These are phyloP conservation scores for Acipenser oxyrinchus DNA, from an alignment of 2,797 vertebrate genomes.

Conservation along the genomic window DNA sequence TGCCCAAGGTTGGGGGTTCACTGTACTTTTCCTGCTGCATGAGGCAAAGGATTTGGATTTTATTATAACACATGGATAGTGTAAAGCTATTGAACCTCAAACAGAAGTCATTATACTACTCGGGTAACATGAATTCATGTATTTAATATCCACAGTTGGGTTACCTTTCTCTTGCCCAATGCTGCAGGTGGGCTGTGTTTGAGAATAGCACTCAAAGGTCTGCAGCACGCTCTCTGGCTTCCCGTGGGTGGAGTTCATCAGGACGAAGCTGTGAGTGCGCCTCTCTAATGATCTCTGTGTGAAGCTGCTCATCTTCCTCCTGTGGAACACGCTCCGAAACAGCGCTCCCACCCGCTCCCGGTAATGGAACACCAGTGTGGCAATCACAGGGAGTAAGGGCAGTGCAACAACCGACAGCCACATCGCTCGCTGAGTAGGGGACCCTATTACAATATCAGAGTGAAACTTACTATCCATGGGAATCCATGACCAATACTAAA, in stretches of 20 bases:
- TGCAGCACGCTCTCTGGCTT: constrained; percentile 49
- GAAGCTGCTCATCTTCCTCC: constrained; percentile 19
- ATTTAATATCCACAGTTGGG: background rate
- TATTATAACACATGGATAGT: background rate
- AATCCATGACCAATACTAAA: no score
- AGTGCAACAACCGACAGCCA: constrained; percentile 30
- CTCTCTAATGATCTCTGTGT: constrained; percentile 29
- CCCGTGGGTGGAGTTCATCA: constrained; percentile 54
- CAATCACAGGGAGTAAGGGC: constrained; percentile 34
- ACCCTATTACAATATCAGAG: no score
- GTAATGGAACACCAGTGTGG: constrained; percentile 24
- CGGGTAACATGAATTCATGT: background rate
- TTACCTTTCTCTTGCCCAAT: constrained; percentile 44
- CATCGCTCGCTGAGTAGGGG: constrained; percentile 24
- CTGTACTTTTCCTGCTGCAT: no score
- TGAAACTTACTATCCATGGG: no score
- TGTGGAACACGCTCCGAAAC: constrained; percentile 26
- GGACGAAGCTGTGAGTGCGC: constrained; percentile 47
- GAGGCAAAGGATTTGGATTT: background rate
- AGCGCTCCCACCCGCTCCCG: constrained; percentile 16
- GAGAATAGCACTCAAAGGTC: constrained; percentile 46
- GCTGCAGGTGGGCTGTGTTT: constrained; percentile 31
- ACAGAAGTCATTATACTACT: background rate
- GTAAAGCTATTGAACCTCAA: background rate
- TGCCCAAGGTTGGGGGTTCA: no score